phyloP scores from a whole-genome alignment of 2,797 vertebrate species.

The Sphaeramia orbicularis region DNA sequence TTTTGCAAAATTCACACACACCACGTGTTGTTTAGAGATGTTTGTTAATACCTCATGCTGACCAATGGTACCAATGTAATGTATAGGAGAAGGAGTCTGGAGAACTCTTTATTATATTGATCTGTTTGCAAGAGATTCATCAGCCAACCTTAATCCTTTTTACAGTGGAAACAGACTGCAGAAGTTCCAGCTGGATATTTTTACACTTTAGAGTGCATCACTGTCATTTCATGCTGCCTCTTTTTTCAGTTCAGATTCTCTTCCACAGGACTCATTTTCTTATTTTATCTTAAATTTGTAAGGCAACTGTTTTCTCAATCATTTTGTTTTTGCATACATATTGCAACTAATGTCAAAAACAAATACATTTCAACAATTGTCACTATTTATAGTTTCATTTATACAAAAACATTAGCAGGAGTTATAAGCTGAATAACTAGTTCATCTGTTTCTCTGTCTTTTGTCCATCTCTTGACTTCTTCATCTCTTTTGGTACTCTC shows the following conservation, averaged over 20 bases:
- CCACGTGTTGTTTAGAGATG: neutral
- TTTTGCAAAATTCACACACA: slow-evolving; percentile 3
- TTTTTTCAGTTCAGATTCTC: too few relatives aligned
- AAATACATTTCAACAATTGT: neutral
- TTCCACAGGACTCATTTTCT: too few relatives aligned
- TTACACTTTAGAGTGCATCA: too few relatives aligned
- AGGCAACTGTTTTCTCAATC: too few relatives aligned
- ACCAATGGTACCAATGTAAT: neutral
- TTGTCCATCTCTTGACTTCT: slow-evolving; percentile 1
- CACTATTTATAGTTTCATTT: neutral
- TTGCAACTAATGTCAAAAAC: too few relatives aligned
- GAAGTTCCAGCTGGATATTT: too few relatives aligned
- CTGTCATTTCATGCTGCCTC: too few relatives aligned
- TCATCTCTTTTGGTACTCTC: slow-evolving; percentile 2
- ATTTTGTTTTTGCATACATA: too few relatives aligned
- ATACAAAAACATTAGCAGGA: neutral
- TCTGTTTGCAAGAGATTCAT: slow-evolving; percentile 1
- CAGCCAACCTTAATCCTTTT: neutral
- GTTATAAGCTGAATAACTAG: neutral
- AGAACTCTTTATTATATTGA: neutral
- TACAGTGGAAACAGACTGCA: too few relatives aligned
- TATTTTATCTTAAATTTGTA: too few relatives aligned
- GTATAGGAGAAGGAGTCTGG: neutral
- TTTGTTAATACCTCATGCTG: neutral
- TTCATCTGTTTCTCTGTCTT: neutral